phyloP scores from a whole-genome alignment of 2,113 vertebrate species.

The Campylorhamphus procurvoides region DNA sequence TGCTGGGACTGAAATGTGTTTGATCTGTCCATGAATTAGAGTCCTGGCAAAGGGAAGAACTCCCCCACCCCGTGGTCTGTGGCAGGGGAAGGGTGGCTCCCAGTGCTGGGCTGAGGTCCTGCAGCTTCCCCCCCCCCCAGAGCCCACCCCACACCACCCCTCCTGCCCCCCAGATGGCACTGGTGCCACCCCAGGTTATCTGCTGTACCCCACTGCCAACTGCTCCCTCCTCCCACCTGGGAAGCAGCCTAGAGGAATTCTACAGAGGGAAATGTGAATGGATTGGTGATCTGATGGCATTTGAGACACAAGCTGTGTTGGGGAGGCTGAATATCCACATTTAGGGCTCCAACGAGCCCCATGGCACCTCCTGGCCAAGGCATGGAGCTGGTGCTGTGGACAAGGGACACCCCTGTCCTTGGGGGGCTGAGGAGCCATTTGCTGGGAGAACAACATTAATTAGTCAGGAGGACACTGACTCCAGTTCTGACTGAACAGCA shows the following conservation, averaged over 20 bases:
- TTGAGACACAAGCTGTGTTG: neutral
- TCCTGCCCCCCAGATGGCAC: too few relatives aligned
- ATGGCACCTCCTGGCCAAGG: neutral
- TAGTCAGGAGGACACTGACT: too few relatives aligned
- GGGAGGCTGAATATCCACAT: neutral
- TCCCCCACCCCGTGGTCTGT: too few relatives aligned
- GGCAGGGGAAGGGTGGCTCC: accelerated
- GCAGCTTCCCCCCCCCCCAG: neutral
- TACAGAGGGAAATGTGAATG: neutral
- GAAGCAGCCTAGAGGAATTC: neutral
- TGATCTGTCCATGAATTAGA: neutral
- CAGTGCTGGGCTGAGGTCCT: neutral
- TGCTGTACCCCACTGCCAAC: too few relatives aligned
- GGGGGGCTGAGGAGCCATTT: too few relatives aligned
- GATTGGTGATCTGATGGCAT: neutral
- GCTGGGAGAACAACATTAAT: neutral
- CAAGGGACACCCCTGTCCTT: neutral
- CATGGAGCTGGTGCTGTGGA: accelerated
- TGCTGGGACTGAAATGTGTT: neutral
- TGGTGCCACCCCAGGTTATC: neutral
- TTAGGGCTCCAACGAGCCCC: accelerated
- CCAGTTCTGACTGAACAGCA: neutral
- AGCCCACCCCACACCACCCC: neutral
- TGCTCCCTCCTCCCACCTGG: accelerated
- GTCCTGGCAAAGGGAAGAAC: neutral